Conservation (phyloP, 2,888 invertebrate species). For the Helleia helle region DNA sequence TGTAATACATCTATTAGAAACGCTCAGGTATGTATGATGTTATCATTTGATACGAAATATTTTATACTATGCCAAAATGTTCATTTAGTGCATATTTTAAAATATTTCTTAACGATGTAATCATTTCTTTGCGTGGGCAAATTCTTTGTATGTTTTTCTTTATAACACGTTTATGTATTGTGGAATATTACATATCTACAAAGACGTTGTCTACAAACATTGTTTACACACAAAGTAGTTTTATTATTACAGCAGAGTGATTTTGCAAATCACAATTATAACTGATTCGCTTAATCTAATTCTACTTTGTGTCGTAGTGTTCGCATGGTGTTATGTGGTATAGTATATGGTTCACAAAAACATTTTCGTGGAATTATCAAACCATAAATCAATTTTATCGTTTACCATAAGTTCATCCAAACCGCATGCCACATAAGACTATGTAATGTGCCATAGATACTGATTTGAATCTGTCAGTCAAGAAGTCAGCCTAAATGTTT, state of each 20-base stretch:
- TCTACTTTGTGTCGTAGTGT: conserved; percentile 15
- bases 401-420: conserved; percentile 18
- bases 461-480: conserved; percentile 52
- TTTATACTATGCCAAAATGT: conserved; percentile 66
- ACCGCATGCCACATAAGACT: conserved; percentile 70
- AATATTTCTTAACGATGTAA: conserved; percentile 66
- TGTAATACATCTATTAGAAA: conserved; percentile 78
- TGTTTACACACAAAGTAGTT: conserved; percentile 17
- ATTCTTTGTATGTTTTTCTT: conserved; percentile 27
- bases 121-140: conserved; percentile 21
- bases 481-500: conserved; percentile 56
- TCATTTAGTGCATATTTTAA: conserved; percentile 26
- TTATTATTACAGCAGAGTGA: conserved; percentile 16
- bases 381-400: conserved; percentile 23
- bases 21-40: conserved; percentile 69
- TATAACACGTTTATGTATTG: neutral
- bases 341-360: conserved; percentile 20
- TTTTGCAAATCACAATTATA: conserved; percentile 10
- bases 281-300: conserved; percentile 8
- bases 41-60: conserved; percentile 13
- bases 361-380: conserved; percentile 15
- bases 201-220: conserved; percentile 19
- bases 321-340: conserved; percentile 71
- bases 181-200: conserved; percentile 13
- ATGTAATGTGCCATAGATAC: conserved; percentile 47